Evolutionary conservation across 2,888 invertebrate species (phyloP).

Genomic region (Eupeodes latifasciatus): DNA sequence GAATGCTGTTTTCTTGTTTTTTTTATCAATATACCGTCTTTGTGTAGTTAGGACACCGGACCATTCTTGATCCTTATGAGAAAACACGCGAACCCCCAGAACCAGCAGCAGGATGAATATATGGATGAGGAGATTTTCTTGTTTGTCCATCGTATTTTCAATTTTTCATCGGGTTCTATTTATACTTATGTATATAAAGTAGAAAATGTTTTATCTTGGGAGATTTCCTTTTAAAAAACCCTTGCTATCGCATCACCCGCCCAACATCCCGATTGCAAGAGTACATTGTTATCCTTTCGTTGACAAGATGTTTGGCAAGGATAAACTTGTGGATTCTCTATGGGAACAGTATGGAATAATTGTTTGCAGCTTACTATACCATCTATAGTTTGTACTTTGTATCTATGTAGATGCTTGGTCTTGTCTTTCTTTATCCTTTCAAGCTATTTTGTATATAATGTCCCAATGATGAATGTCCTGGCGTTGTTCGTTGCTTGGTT

Average conservation of each 20-base stretch:
- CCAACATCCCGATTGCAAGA: conserved; percentile 7
- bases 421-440: background rate
- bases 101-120: conserved; percentile 18
- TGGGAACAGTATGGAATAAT: conserved; percentile 38
- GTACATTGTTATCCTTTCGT: conserved; percentile 57
- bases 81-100: conserved; percentile 20
- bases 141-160: conserved; percentile 64
- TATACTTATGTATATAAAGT: background rate
- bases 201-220: conserved; percentile 44
- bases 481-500: conserved; percentile 46
- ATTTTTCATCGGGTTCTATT: conserved; percentile 59
- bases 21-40: conserved; percentile 37
- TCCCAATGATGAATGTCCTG: conserved; percentile 54
- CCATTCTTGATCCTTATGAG: conserved; percentile 46
- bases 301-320: conserved; percentile 59
- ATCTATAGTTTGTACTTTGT: background rate
- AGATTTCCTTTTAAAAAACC: conserved; percentile 20
- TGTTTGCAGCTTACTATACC: conserved; percentile 49
- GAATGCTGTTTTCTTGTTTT: background rate
- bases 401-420: too few relatives aligned
- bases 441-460: conserved; percentile 16
- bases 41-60: background rate
- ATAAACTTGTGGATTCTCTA: conserved; percentile 47
- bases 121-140: conserved; percentile 44
- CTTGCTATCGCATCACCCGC: too few relatives aligned